Percentiles rank a stretch among this genome's conserved stretches.
phyloP scores from a whole-genome alignment of 2,113 vertebrate species.

The Tinamus guttatus region DNA sequence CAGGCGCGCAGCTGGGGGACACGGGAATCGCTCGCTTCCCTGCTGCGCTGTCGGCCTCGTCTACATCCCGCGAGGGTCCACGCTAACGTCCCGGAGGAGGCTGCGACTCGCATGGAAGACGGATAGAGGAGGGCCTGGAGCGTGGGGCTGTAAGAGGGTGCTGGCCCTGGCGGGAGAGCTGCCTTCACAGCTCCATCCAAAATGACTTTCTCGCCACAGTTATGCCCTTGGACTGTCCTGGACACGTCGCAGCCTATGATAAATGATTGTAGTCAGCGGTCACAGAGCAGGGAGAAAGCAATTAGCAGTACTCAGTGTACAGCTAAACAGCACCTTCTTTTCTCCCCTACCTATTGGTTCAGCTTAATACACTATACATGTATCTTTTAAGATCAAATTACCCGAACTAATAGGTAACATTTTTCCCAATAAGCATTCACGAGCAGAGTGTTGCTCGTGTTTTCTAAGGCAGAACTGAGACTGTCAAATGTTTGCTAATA shows the following conservation, averaged over 20 bases:
- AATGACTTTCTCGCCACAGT: not conserved
- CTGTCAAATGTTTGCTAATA: constrained; percentile 43
- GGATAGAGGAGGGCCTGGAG: not conserved
- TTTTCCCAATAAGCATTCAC: not conserved
- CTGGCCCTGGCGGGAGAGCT: not conserved
- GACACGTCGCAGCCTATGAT: accelerated
- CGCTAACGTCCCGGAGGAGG: not conserved
- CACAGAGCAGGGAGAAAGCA: not conserved
- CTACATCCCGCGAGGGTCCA: not conserved
- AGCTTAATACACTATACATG: not conserved
- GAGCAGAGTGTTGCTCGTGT: constrained; percentile 13
- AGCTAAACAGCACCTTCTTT: not conserved
- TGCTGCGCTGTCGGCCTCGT: constrained; percentile 25
- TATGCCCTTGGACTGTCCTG: not conserved
- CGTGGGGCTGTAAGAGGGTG: not conserved
- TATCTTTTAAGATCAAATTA: not conserved
- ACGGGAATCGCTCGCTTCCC: constrained; percentile 30
- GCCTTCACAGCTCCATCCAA: not conserved
- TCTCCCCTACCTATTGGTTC: not conserved
- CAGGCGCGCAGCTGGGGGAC: constrained; percentile 22
- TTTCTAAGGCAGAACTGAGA: constrained; percentile 37
- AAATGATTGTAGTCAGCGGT: not conserved
- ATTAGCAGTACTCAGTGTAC: not conserved
- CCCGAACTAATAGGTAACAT: constrained; percentile 23
- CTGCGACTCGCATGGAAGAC: not conserved